Percentiles rank a stretch among this genome's conserved stretches.
phyloP scores from a whole-genome alignment of 2,113 vertebrate genomes.

The Urocynchramus pylzowi region DNA sequence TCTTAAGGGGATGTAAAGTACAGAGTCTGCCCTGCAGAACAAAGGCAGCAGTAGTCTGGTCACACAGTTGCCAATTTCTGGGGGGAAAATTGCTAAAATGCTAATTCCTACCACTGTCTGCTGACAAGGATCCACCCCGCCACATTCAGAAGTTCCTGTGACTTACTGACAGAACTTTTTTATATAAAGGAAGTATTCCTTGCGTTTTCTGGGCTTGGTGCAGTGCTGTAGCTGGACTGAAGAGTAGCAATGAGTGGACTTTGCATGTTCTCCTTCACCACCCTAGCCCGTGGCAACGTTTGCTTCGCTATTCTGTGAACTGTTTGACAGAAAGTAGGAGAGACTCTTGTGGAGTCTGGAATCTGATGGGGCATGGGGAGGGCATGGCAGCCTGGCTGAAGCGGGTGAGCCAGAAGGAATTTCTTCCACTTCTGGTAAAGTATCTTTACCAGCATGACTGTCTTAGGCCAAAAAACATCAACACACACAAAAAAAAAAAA shows the following conservation, averaged over 20 bases:
- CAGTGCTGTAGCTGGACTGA: slow-evolving; percentile 64
- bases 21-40: slow-evolving; percentile 53
- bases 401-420: slow-evolving; percentile 58
- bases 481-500: background rate
- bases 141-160: slow-evolving; percentile 62
- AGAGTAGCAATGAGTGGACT: slow-evolving; percentile 68
- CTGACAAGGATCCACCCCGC: slow-evolving; percentile 66
- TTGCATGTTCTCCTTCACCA: slow-evolving; percentile 65
- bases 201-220: slow-evolving; percentile 59
- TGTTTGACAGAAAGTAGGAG: slow-evolving; percentile 63
- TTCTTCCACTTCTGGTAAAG: slow-evolving; percentile 62
- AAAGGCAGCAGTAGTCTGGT: slow-evolving; percentile 51
- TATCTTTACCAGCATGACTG: slow-evolving; percentile 63
- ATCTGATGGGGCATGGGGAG: slow-evolving; percentile 61
- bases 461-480: slow-evolving; percentile 58
- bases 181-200: slow-evolving; percentile 55
- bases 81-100: slow-evolving; percentile 61
- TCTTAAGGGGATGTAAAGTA: slow-evolving; percentile 51
- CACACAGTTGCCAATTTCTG: slow-evolving; percentile 44
- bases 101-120: slow-evolving; percentile 47
- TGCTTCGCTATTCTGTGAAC: slow-evolving; percentile 48
- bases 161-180: slow-evolving; percentile 64
- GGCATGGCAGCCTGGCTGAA: slow-evolving; percentile 56
- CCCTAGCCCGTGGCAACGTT: slow-evolving; percentile 48
- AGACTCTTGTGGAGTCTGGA: slow-evolving; percentile 52